phyloP scores from a whole-genome alignment of 2,888 invertebrate species.

The Yponomeuta malinellus region DNA sequence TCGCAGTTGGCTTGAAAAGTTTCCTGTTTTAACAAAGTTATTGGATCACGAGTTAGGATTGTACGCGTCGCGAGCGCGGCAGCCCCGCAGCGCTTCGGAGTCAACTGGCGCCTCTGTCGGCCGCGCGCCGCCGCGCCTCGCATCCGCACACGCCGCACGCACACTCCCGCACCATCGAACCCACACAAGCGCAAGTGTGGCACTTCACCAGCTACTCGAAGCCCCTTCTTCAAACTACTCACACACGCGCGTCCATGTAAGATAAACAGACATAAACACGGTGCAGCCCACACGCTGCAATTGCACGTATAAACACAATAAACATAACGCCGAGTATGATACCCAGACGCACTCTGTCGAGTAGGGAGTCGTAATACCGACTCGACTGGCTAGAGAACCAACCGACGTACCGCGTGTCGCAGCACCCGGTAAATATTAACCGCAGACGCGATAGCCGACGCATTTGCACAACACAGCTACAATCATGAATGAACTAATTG shows the following conservation, averaged over 20 bases:
- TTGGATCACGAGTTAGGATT: conserved; percentile 58
- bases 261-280: conserved; percentile 68
- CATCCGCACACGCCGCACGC: conserved; percentile 45
- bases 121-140: conserved; percentile 34
- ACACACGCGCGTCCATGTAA: conserved; percentile 44
- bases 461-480: conserved; percentile 23
- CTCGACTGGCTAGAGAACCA: too few relatives aligned
- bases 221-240: conserved; percentile 14
- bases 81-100: conserved; percentile 61
- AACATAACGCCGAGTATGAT: conserved; percentile 10
- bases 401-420: background rate
- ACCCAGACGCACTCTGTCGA: conserved; percentile 4
- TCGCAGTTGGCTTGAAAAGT: conserved; percentile 64
- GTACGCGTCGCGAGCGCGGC: conserved; percentile 55
- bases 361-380: background rate
- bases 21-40: conserved; percentile 71
- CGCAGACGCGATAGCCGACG: conserved; percentile 42
- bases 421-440: conserved; percentile 24
- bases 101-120: conserved; percentile 53
- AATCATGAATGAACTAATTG: conserved; percentile 43
- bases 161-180: conserved; percentile 33
- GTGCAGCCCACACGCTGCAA: conserved; percentile 52
- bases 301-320: conserved; percentile 48
- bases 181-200: conserved; percentile 28
- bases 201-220: conserved; percentile 25